Conservation (phyloP, 2,888 invertebrate species). For the Rotaria sp. region DNA sequence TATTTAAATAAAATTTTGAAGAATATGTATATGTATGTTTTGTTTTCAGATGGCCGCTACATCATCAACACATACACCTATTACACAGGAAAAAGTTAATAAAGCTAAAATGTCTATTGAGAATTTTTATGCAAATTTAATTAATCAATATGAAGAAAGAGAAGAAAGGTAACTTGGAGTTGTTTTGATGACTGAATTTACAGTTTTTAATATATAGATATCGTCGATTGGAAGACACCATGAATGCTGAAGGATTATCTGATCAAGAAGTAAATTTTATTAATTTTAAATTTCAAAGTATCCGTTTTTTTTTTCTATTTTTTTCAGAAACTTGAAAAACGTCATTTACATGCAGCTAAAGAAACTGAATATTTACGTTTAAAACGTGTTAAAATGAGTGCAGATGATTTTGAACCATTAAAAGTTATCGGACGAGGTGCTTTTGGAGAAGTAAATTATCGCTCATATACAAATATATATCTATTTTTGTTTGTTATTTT, state of each 20-base stretch:
- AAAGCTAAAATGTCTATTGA: conserved; percentile 95
- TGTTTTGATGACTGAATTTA: background rate
- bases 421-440: conserved; percentile 69
- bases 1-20: background rate
- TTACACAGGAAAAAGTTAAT: conserved; percentile 90
- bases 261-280: conserved; percentile 67
- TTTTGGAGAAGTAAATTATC: conserved; percentile 56
- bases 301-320: conserved; percentile 46
- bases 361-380: conserved; percentile 95
- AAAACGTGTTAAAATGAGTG: conserved; percentile 86
- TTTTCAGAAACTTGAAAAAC: conserved; percentile 79
- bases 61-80: background rate
- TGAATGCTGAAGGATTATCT: conserved; percentile 86
- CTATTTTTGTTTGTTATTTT: conserved; percentile 46
- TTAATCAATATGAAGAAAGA: conserved; percentile 88
- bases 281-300: background rate
- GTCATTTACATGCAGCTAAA: conserved; percentile 90
- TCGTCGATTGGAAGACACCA: conserved; percentile 83
- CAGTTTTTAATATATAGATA: conserved; percentile 48
- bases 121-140: conserved; percentile 96
- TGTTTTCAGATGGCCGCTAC: conserved; percentile 13
- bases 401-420: conserved; percentile 93
- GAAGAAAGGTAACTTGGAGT: conserved; percentile 22
- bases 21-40: background rate
- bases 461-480: too few relatives aligned